A percentile compares a stretch with the other conserved stretches of the same genome.
phyloP scores from a whole-genome alignment of 1,140 invertebrate species.

The Pseudomyrmex sp. region DNA sequence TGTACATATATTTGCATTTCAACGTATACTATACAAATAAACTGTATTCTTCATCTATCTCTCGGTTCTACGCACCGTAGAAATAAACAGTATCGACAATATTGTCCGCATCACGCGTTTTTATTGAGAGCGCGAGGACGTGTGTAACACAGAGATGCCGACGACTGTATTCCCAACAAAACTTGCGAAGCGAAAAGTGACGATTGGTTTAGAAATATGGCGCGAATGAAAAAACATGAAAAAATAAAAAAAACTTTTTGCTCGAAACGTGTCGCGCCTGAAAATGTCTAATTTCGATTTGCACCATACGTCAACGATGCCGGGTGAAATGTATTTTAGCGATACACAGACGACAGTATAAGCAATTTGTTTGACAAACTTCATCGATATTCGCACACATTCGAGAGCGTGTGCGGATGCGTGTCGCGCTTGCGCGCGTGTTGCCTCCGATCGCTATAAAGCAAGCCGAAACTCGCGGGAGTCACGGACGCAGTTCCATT shows the following conservation, averaged over 20 bases:
- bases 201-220: constrained; percentile 14
- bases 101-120: constrained; percentile 27
- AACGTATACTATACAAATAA: constrained; percentile 18
- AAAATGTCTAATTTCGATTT: constrained; percentile 39
- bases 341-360: constrained; percentile 16
- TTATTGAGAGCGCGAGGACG: neutral
- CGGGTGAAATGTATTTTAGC: constrained; percentile 18
- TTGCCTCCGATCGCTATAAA: too few species aligned
- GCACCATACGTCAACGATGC: neutral
- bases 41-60: constrained; percentile 35
- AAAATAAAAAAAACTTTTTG: neutral
- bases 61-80: neutral
- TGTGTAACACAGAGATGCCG: neutral
- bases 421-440: constrained; percentile 21
- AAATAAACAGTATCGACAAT: constrained; percentile 49
- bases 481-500: constrained; percentile 61
- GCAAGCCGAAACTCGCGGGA: constrained; percentile 26
- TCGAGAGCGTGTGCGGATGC: neutral
- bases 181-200: constrained; percentile 3
- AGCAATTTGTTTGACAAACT: constrained; percentile 51
- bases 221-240: neutral
- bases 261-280: neutral
- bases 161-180: neutral
- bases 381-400: constrained; percentile 44
- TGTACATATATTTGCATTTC: neutral